These are phyloP conservation scores for Malacoraja senta DNA, from an alignment of 2,797 vertebrate species.

Conservation along the genomic window DNA sequence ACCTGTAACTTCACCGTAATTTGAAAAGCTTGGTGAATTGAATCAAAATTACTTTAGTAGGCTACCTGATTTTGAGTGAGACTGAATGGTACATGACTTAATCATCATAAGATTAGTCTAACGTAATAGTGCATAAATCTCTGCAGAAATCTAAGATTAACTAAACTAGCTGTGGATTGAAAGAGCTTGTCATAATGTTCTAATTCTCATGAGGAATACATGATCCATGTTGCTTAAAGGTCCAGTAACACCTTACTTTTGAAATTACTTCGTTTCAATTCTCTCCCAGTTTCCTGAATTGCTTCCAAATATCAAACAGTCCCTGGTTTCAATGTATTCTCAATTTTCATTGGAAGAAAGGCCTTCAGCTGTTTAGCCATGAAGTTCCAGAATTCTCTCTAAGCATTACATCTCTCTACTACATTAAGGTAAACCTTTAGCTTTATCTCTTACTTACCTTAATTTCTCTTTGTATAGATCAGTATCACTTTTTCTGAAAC, in stretches of 20 bases:
- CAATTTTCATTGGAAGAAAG: not conserved
- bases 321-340: not conserved
- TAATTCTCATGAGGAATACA: constrained; percentile 9
- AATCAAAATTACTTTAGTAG: not conserved
- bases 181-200: not conserved
- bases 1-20: not conserved
- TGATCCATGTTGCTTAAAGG: not conserved
- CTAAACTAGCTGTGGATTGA: not conserved
- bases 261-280: not conserved
- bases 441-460: not conserved
- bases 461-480: not conserved
- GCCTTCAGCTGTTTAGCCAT: not conserved
- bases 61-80: too few species aligned
- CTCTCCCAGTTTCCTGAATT: not conserved
- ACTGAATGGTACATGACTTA: not conserved
- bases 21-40: constrained; percentile 1
- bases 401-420: not conserved
- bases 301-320: not conserved
- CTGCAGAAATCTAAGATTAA: not conserved
- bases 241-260: not conserved
- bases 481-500: not conserved
- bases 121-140: not conserved
- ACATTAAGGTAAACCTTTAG: not conserved
- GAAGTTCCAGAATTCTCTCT: not conserved
- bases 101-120: not conserved